Evolutionary conservation across 2,888 invertebrate genomes (phyloP).

Genomic region (Tillus elongatus): DNA sequence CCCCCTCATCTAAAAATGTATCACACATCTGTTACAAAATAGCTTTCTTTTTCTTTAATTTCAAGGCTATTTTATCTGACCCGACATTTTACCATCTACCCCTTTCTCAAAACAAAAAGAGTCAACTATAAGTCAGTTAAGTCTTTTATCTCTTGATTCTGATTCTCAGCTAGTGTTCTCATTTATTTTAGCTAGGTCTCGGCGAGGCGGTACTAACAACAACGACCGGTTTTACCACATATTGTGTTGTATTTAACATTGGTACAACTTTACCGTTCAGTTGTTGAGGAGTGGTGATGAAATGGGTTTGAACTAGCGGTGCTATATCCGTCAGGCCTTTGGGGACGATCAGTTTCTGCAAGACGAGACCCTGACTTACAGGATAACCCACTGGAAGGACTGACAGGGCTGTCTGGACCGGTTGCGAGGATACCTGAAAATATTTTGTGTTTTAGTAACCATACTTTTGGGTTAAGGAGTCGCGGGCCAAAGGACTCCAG

Average conservation of each 20-base stretch:
- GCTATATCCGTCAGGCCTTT: slow-evolving; percentile 54
- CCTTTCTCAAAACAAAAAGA: no score
- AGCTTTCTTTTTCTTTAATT: no score
- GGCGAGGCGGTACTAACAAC: slow-evolving; percentile 48
- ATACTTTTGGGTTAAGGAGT: no score
- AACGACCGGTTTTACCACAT: slow-evolving; percentile 53
- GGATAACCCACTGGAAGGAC: slow-evolving; percentile 37
- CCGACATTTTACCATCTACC: no score
- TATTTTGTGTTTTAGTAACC: no score
- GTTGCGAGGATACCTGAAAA: slow-evolving; percentile 26
- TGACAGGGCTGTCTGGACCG: slow-evolving; percentile 37
- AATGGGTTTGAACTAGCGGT: slow-evolving; percentile 60
- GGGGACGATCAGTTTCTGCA: slow-evolving; percentile 42
- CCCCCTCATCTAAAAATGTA: no score
- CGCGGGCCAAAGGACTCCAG: no score
- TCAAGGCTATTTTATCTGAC: no score
- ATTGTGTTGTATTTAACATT: slow-evolving; percentile 59
- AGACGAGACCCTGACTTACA: slow-evolving; percentile 42
- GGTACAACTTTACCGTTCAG: slow-evolving; percentile 63
- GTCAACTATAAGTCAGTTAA: no score
- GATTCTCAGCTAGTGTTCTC: no score
- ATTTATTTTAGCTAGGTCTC: slow-evolving; percentile 30
- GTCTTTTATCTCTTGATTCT: no score
- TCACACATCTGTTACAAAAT: no score
- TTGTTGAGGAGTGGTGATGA: slow-evolving; percentile 52